Percentiles rank a stretch among this genome's conserved stretches.
Evolutionary conservation across 2,888 invertebrate species (phyloP).

Genomic region (Metalampra italica): DNA sequence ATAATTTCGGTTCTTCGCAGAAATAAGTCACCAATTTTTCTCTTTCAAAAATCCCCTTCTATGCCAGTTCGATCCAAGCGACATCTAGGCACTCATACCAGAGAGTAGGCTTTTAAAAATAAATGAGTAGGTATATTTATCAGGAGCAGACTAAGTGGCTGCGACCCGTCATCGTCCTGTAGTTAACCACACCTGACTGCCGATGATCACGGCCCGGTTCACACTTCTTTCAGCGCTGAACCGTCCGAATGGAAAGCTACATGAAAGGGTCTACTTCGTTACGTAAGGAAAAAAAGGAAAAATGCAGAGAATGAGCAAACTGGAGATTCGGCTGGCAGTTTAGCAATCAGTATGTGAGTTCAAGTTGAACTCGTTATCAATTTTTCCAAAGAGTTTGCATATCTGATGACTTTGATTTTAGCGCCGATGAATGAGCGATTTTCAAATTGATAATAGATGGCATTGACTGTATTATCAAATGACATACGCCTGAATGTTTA

Average conservation of each 20-base stretch:
- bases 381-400: no score
- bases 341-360: conserved; percentile 5
- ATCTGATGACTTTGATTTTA: no score
- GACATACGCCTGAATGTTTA: no score
- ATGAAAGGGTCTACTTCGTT: conserved; percentile 66
- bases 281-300: conserved; percentile 48
- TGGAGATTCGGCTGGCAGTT: conserved; percentile 5
- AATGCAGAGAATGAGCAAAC: conserved; percentile 4
- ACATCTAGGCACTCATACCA: conserved; percentile 24
- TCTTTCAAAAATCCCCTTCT: no score
- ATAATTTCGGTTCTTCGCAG: no score
- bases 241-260: conserved; percentile 68
- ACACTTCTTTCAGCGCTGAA: conserved; percentile 68
- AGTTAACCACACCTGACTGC: conserved; percentile 65
- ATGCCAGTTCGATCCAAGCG: conserved; percentile 17
- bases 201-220: conserved; percentile 61
- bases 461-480: no score
- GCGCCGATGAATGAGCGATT: no score
- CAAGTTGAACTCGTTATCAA: not conserved
- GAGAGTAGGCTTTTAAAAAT: conserved; percentile 56
- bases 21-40: no score
- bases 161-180: conserved; percentile 43
- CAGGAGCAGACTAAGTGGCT: conserved; percentile 61
- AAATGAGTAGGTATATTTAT: conserved; percentile 59
- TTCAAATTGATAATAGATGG: no score